phyloP scores from a whole-genome alignment of 2,888 invertebrate genomes.

The Caenorhabditis zanzibari region DNA sequence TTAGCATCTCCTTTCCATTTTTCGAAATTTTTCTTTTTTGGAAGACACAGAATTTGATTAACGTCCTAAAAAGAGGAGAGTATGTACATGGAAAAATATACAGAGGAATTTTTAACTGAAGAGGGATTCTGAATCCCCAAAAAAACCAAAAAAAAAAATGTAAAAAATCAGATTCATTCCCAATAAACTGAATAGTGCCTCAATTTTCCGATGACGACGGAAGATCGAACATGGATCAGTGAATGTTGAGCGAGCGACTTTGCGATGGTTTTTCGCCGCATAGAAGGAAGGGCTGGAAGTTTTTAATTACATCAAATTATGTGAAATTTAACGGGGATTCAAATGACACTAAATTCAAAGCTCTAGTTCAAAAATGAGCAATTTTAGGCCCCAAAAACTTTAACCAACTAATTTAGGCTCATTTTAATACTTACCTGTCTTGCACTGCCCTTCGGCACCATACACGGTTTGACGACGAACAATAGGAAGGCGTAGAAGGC shows the following conservation, averaged over 20 bases:
- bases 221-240: background rate
- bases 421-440: conserved; percentile 35
- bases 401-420: too few relatives aligned
- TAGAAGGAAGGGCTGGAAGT: conserved; percentile 57
- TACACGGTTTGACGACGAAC: conserved; percentile 61
- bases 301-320: too few relatives aligned
- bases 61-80: too few relatives aligned
- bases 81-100: too few relatives aligned
- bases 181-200: too few relatives aligned
- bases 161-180: too few relatives aligned
- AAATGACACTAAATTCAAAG: background rate
- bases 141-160: too few relatives aligned
- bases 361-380: background rate
- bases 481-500: conserved; percentile 58
- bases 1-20: background rate
- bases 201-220: too few relatives aligned
- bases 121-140: too few relatives aligned
- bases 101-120: too few relatives aligned
- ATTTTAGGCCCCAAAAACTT: too few relatives aligned
- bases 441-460: conserved; percentile 60
- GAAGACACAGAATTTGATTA: background rate
- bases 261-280: conserved; percentile 61
- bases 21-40: background rate
- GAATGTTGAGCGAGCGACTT: conserved; percentile 39
- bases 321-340: background rate